Conservation (phyloP, 1,140 invertebrate species). For the Drosophila malerkotliana region DNA sequence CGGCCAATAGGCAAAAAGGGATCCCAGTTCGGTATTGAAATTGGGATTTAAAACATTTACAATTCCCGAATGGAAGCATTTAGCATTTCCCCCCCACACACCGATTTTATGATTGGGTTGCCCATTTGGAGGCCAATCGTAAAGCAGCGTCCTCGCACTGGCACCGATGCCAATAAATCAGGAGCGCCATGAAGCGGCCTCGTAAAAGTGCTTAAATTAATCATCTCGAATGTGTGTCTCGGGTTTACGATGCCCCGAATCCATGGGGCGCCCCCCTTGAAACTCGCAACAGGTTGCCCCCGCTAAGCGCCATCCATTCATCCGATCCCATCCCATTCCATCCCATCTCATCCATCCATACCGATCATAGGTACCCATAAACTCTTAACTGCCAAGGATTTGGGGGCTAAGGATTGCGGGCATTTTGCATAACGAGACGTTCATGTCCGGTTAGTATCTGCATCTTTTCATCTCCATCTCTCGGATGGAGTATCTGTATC, state of each 20-base stretch:
- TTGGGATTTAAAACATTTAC: slow-evolving; percentile 1
- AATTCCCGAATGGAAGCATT: slow-evolving; percentile 23
- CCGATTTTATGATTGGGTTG: slow-evolving; percentile 30
- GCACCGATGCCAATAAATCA: slow-evolving; percentile 72
- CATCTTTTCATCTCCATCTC: slow-evolving; percentile 11
- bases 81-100: slow-evolving; percentile 3
- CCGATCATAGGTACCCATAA: slow-evolving; percentile 47
- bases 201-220: slow-evolving; percentile 84
- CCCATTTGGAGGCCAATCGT: slow-evolving; percentile 60
- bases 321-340: neutral
- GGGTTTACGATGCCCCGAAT: slow-evolving; percentile 68
- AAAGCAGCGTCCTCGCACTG: slow-evolving; percentile 55
- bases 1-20: slow-evolving; percentile 3
- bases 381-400: slow-evolving; percentile 55
- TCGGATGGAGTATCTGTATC: slow-evolving; percentile 4
- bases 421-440: slow-evolving; percentile 72
- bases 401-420: slow-evolving; percentile 24
- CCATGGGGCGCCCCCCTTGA: slow-evolving; percentile 38
- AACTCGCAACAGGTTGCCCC: slow-evolving; percentile 68
- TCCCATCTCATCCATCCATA: neutral
- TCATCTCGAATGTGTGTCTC: slow-evolving; percentile 79
- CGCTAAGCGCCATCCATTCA: slow-evolving; percentile 51
- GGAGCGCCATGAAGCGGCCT: slow-evolving; percentile 74
- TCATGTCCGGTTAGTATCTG: slow-evolving; percentile 49
- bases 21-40: neutral